Evolutionary conservation across 2,113 vertebrate genomes (phyloP).

Genomic region (Lophochroa leadbeateri): DNA sequence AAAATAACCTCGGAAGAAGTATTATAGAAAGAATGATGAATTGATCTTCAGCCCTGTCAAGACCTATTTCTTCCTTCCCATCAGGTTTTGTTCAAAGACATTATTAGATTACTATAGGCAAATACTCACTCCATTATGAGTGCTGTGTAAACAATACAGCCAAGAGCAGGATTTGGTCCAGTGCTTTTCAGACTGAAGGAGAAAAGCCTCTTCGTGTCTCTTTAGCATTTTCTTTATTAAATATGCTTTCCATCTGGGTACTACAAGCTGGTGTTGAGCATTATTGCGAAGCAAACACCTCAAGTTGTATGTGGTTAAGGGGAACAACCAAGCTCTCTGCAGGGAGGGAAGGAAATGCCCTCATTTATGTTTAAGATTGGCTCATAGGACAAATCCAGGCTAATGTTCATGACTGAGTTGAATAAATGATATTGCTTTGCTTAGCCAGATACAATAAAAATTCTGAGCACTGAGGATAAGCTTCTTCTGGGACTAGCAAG

Average conservation of each 20-base stretch:
- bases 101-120: neutral
- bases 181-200: neutral
- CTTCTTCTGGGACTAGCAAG: neutral
- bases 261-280: neutral
- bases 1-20: neutral
- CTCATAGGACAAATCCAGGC: neutral
- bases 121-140: neutral
- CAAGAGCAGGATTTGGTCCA: neutral
- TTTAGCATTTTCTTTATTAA: neutral
- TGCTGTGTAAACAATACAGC: neutral
- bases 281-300: neutral
- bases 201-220: neutral
- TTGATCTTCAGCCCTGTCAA: neutral
- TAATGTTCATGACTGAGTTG: neutral
- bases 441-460: neutral
- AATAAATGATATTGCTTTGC: neutral
- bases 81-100: neutral
- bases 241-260: neutral
- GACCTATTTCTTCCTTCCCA: neutral
- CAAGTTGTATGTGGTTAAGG: neutral
- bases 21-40: neutral
- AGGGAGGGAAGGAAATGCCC: neutral
- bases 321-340: neutral
- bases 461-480: neutral
- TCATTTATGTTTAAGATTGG: neutral